These are phyloP conservation scores for Melieria omissa DNA, from an alignment of 2,888 invertebrate species.

Conservation along the genomic window DNA sequence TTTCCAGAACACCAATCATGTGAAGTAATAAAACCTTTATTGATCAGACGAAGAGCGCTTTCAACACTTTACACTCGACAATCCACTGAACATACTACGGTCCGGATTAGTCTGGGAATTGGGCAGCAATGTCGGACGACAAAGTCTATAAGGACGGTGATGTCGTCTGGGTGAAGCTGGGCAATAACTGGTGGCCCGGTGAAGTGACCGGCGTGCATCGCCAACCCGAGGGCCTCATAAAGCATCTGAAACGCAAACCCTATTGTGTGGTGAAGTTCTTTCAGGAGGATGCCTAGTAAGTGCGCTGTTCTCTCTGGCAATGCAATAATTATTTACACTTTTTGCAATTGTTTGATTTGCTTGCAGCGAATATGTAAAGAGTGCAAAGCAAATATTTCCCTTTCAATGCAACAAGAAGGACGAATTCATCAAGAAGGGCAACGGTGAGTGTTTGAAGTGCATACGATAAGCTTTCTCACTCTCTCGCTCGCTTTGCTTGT, in stretches of 20 bases:
- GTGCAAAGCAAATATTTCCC: constrained; percentile 76
- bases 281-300: constrained; percentile 86
- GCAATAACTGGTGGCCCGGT: constrained; percentile 88
- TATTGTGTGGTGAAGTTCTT: constrained; percentile 87
- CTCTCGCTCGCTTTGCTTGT: not conserved
- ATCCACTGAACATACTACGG: not conserved
- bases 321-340: not conserved
- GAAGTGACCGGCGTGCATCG: constrained; percentile 76
- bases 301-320: constrained; percentile 14
- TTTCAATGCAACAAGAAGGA: constrained; percentile 82
- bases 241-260: constrained; percentile 75
- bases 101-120: too few relatives aligned
- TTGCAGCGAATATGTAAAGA: constrained; percentile 81
- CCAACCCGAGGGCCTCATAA: constrained; percentile 75
- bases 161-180: constrained; percentile 87
- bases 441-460: constrained; percentile 70
- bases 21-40: constrained; percentile 2
- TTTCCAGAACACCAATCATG: constrained; percentile 20
- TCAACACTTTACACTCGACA: too few relatives aligned
- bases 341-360: not conserved
- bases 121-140: constrained; percentile 50
- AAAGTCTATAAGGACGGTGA: constrained; percentile 73
- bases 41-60: too few relatives aligned
- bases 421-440: constrained; percentile 84
- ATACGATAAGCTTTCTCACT: not conserved